Conservation (phyloP, 2,888 invertebrate genomes). For the Lamellibrachia satsuma region DNA sequence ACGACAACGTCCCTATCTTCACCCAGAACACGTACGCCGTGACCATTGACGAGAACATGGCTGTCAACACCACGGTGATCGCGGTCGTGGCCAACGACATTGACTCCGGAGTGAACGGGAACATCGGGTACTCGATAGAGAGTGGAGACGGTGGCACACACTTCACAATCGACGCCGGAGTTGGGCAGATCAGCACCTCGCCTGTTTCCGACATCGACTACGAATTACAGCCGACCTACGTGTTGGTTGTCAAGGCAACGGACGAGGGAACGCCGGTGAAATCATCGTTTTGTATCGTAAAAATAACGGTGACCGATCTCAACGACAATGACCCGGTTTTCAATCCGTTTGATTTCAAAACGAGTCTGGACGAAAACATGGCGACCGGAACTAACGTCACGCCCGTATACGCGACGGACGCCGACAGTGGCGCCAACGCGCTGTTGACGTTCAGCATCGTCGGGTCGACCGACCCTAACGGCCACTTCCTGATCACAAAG, state of each 20-base stretch:
- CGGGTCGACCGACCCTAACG: constrained; percentile 26
- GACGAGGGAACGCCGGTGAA: constrained; percentile 23
- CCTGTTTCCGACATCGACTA: constrained; percentile 41
- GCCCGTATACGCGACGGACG: constrained; percentile 46
- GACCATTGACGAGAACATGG: constrained; percentile 45
- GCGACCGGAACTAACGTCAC: constrained; percentile 44
- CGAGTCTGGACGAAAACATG: constrained; percentile 43
- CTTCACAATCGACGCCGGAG: background rate
- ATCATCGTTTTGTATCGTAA: constrained; percentile 46
- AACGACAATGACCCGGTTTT: constrained; percentile 53
- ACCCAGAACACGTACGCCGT: constrained; percentile 45
- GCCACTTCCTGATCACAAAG: constrained; percentile 40
- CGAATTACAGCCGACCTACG: constrained; percentile 39
- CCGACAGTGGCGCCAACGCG: constrained; percentile 47
- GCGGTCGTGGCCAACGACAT: constrained; percentile 48
- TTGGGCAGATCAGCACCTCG: constrained; percentile 13
- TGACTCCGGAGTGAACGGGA: constrained; percentile 46
- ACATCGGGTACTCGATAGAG: constrained; percentile 18
- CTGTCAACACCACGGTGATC: constrained; percentile 38
- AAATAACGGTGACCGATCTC: constrained; percentile 42
- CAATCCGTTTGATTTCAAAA: constrained; percentile 40
- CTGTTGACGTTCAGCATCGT: constrained; percentile 39
- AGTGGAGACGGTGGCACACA: constrained; percentile 20
- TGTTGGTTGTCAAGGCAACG: constrained; percentile 23
- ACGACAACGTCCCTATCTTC: constrained; percentile 43